phyloP scores from a whole-genome alignment of 2,888 invertebrate species.

The Tetheella fluctuosa region DNA sequence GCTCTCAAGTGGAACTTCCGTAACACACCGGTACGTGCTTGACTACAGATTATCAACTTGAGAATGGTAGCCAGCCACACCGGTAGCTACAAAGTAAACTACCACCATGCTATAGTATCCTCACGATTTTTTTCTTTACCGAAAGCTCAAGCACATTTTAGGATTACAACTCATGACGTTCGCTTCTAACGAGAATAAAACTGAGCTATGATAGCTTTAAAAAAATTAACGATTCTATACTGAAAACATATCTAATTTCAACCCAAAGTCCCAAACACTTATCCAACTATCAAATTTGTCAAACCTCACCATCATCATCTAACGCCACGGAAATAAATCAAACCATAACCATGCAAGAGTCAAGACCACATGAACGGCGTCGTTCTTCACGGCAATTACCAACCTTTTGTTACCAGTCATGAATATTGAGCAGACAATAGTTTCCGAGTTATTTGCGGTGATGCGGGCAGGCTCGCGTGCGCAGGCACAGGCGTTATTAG shows the following conservation, averaged over 20 bases:
- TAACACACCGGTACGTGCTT: too few relatives aligned
- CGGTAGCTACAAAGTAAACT: too few relatives aligned
- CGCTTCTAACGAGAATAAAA: too few relatives aligned
- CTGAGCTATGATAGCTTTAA: too few relatives aligned
- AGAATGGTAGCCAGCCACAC: too few relatives aligned
- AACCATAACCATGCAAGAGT: slow-evolving; percentile 24
- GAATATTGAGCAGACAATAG: slow-evolving; percentile 35
- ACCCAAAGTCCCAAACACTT: background rate
- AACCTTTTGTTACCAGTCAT: slow-evolving; percentile 28
- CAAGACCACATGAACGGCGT: slow-evolving; percentile 11
- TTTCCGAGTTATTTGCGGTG: slow-evolving; percentile 32
- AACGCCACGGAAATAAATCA: slow-evolving; percentile 26
- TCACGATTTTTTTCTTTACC: too few relatives aligned
- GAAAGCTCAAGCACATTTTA: too few relatives aligned
- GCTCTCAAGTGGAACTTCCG: too few relatives aligned
- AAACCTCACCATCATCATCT: background rate
- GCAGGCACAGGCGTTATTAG: slow-evolving; percentile 13
- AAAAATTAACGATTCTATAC: too few relatives aligned
- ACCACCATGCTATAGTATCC: too few relatives aligned
- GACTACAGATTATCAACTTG: too few relatives aligned
- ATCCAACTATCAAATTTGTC: slow-evolving; percentile 5
- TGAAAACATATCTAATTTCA: background rate
- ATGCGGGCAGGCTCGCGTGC: slow-evolving; percentile 29
- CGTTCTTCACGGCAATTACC: slow-evolving; percentile 29
- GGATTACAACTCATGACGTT: too few relatives aligned